phyloP scores from a whole-genome alignment of 2,113 vertebrate species.

The Percina caprodes region DNA sequence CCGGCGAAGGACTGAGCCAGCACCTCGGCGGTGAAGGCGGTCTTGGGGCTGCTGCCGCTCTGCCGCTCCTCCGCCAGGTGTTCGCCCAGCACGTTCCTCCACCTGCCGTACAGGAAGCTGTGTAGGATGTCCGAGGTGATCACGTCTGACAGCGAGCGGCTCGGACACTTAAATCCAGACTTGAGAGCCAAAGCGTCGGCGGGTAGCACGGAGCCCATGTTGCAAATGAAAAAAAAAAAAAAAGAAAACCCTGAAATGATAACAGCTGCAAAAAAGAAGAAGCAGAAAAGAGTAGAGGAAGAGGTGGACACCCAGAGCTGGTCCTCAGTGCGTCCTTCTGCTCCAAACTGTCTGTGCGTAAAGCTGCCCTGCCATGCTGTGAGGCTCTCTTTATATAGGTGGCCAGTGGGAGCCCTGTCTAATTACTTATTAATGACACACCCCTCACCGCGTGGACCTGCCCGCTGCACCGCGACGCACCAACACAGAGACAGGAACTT shows the following conservation, averaged over 20 bases:
- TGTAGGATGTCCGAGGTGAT: conserved; percentile 98
- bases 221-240: neutral
- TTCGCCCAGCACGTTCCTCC: conserved; percentile 95
- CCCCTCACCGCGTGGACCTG: conserved; percentile 89
- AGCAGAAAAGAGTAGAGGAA: neutral
- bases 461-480: conserved; percentile 60
- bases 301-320: conserved; percentile 19
- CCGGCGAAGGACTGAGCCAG: conserved; percentile 96
- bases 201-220: conserved; percentile 95
- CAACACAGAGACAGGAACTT: conserved; percentile 32
- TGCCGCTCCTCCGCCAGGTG: conserved; percentile 92
- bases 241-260: neutral
- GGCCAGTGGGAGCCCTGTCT: conserved; percentile 89
- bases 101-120: conserved; percentile 97
- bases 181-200: conserved; percentile 92
- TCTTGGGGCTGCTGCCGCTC: conserved; percentile 85
- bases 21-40: conserved; percentile 96
- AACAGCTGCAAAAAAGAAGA: conserved; percentile 7
- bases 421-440: conserved; percentile 99
- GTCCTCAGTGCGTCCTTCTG: conserved; percentile 64
- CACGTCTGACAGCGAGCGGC: conserved; percentile 91
- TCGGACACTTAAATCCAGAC: conserved; percentile 89
- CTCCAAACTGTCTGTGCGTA: conserved; percentile 54
- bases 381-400: conserved; percentile 90
- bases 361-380: conserved; percentile 66